Evolutionary conservation across 2,888 invertebrate genomes (phyloP).

Genomic region (Macrophya alboannulata): DNA sequence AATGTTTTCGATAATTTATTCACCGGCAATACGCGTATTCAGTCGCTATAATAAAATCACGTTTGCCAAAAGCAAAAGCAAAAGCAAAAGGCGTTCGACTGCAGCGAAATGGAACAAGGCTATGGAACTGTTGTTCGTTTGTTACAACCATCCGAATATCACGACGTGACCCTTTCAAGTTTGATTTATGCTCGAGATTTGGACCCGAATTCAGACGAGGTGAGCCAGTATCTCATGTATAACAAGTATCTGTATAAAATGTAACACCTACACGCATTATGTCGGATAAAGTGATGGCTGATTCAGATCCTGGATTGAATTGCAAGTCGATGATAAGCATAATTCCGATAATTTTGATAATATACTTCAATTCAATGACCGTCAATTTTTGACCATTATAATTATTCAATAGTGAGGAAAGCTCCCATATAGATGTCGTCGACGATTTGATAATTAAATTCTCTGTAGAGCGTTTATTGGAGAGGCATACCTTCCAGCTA

Average conservation of each 20-base stretch:
- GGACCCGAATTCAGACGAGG: neutral
- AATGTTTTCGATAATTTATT: neutral
- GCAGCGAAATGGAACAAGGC: constrained; percentile 25
- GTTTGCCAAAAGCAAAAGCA: neutral
- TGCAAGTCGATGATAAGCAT: neutral
- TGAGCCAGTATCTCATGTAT: neutral
- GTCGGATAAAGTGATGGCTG: neutral
- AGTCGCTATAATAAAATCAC: neutral
- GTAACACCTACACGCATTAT: neutral
- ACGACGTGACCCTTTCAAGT: neutral
- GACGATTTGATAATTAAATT: neutral
- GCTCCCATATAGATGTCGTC: neutral
- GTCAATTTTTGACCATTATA: neutral
- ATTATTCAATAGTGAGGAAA: neutral
- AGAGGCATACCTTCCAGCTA: neutral
- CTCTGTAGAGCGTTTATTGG: neutral
- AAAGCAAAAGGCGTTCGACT: constrained; percentile 18
- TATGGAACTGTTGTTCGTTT: neutral
- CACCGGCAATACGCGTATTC: neutral
- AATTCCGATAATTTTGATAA: neutral
- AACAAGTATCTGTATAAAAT: neutral
- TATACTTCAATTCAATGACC: neutral
- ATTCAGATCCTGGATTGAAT: no score
- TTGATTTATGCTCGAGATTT: constrained; percentile 16
- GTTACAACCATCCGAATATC: neutral